phyloP scores from a whole-genome alignment of 2,888 invertebrate species.

The Dioctria linearis region DNA sequence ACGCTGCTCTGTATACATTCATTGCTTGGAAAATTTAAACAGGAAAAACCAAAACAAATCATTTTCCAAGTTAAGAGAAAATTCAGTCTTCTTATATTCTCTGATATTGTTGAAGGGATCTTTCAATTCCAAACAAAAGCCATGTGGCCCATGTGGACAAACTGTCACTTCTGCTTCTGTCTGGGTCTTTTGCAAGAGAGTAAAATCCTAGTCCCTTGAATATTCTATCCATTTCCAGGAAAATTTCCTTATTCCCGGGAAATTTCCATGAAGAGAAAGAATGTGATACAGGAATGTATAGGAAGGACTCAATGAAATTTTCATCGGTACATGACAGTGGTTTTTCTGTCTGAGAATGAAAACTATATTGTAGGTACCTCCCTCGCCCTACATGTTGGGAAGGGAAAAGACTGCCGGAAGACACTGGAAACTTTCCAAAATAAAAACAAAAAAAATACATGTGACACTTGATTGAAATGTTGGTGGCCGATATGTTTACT shows the following conservation, averaged over 20 bases:
- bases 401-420: slow-evolving; percentile 14
- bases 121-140: background rate
- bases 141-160: slow-evolving; percentile 3
- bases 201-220: background rate
- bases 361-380: background rate
- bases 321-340: background rate
- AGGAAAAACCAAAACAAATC: slow-evolving; percentile 47
- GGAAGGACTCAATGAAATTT: slow-evolving; percentile 39
- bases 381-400: background rate
- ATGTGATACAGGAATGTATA: slow-evolving; percentile 18
- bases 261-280: slow-evolving; percentile 45
- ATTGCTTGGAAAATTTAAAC: background rate
- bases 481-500: slow-evolving; percentile 44
- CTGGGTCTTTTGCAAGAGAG: background rate
- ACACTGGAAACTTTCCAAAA: slow-evolving; percentile 23
- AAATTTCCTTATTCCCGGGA: slow-evolving; percentile 42
- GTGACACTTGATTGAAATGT: slow-evolving; percentile 51
- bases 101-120: background rate
- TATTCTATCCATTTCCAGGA: slow-evolving; percentile 22
- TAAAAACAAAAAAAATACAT: slow-evolving; percentile 9
- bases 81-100: background rate
- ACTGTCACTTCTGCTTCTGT: slow-evolving; percentile 15
- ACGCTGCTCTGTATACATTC: background rate
- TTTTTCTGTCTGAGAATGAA: background rate
- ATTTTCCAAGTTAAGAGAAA: slow-evolving; percentile 39